Evolutionary conservation across 2,888 invertebrate genomes (phyloP), one percentile per base, ranked within the genome.

Genomic region (Furcula furcula): DNA sequence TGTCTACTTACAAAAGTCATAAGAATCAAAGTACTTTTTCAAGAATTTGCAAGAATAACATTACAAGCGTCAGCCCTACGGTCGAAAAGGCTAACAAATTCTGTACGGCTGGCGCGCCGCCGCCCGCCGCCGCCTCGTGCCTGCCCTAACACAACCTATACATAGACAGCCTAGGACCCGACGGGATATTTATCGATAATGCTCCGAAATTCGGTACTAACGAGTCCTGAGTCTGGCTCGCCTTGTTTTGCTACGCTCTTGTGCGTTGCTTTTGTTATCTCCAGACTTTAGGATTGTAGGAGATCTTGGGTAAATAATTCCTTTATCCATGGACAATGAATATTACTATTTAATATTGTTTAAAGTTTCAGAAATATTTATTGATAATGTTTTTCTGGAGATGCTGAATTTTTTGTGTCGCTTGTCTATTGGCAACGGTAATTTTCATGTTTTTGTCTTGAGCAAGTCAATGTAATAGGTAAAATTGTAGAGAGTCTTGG

Each of bases 101-200:
- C 59, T 40, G 55, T 31, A 58, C 65, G 65, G 51, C 66, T 64
- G 75, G 36, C 65, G 62, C 66, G 64, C 56, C 66, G 65, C 47
- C 69, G 65, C 9, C 10, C 21, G 21, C 21, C 66, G 64, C 56
- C 55, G 75, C 76, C 68, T 69, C 70, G 71, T 79, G 78, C 86
- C 84, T 86, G 85, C 83, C 86, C 85, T 85, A 77, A 83, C 77
- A 70, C 84, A 85, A 85, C 78, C 63, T 74, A 79, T 63, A 76
- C 73, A 78, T 77, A 80, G 78, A 59, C 70, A 63, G 69, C 76
- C 79, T 82, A 81, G 81, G 78, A 74, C 72, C 58, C 66, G 68
- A 31, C 67, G 64, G 62, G 66, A 64, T 67, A 66, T 65, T 72
- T 65, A 57, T 67, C 67, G 67, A 68, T 66, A 71, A 53, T 49